Base-by-base conservation (phyloP, 2,888 invertebrate species). In the Eudasyphora cyanicolor region DNA sequence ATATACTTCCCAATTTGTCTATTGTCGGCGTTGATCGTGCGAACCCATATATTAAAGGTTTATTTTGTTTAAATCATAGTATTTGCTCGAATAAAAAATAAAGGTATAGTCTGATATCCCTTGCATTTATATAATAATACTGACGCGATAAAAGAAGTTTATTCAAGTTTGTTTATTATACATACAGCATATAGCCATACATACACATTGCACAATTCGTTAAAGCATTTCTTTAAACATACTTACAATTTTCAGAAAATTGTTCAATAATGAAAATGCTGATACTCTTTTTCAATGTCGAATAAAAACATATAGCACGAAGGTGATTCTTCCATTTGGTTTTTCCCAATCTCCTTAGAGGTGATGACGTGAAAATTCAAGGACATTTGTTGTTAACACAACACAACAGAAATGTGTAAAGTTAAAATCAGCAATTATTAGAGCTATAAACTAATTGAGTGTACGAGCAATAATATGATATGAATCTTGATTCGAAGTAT, bases 301-400 rank as follows among this genome's bases (percentile, higher is more conserved):
- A 17, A 29, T 42, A 27, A 2, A 27, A 49, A 17, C 49, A 67
- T 24, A 69, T 17, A 49, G 12, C n/a, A 64, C 21, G 35, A 1
- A 5, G 8, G n/a, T n/a, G n/a, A n/a, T n/a, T n/a, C n/a, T 45
- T 19, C 19, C 17, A 60, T 62, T n/a, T 45, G 74, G 74, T 62
- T 75, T 75, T 29, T 42, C 70, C 54, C 17, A 70, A 17, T 38
- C n/a, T 27, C 42, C n/a, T 7, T 71, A 21, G 21, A 17, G 42
- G n/a, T 35, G 8, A 45, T 81, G 81, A 78, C 75, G 78, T 78
- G 38, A 32, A 51, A 76, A 73, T 84, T 81, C 84, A 84, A 84
- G 84, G 84, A 81, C 78, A 73, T 73, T 78, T 78, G 64, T 75
- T 84, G 38, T 78, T 76, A 78, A 62, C 80, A 70, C 77, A 80